Evolutionary conservation across 2,888 invertebrate genomes (phyloP).

Genomic region (Clistopyga incitator): DNA sequence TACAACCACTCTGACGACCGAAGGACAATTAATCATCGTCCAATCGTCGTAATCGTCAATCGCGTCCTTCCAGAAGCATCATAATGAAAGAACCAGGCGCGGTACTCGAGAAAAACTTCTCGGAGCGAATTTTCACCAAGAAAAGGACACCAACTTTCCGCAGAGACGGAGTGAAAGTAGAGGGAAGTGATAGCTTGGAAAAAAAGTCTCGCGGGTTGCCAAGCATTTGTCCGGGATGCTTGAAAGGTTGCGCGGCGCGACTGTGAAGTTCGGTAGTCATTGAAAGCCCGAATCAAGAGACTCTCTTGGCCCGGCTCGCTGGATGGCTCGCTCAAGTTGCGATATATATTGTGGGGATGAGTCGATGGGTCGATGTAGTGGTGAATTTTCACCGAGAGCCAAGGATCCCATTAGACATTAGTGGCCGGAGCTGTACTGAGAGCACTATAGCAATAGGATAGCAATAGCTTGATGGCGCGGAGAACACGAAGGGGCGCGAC

Average conservation of each 20-base stretch:
- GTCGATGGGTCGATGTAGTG: constrained; percentile 38
- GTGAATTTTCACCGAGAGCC: constrained; percentile 66
- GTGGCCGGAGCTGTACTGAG: constrained; percentile 62
- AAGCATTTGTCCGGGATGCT: constrained; percentile 30
- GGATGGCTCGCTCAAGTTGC: constrained; percentile 21
- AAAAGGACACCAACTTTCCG: not conserved
- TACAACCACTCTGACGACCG: constrained; percentile 9
- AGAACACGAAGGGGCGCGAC: constrained; percentile 45
- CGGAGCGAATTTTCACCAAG: not conserved
- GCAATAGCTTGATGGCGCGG: constrained; percentile 18
- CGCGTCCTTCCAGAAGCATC: not conserved
- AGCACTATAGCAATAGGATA: constrained; percentile 69
- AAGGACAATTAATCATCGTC: constrained; percentile 43
- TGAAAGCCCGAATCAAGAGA: constrained; percentile 66
- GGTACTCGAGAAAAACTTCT: constrained; percentile 14
- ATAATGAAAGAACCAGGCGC: constrained; percentile 17
- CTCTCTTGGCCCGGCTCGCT: constrained; percentile 61
- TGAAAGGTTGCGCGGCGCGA: constrained; percentile 44
- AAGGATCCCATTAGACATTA: constrained; percentile 76
- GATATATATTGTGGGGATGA: constrained; percentile 21
- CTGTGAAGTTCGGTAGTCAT: constrained; percentile 32
- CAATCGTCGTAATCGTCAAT: constrained; percentile 47
- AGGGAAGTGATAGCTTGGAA: constrained; percentile 15
- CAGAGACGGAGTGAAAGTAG: constrained; percentile 33
- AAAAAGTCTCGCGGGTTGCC: constrained; percentile 19